phyloP scores from a whole-genome alignment of 2,797 vertebrate species.

The Sebastiscus tertius region DNA sequence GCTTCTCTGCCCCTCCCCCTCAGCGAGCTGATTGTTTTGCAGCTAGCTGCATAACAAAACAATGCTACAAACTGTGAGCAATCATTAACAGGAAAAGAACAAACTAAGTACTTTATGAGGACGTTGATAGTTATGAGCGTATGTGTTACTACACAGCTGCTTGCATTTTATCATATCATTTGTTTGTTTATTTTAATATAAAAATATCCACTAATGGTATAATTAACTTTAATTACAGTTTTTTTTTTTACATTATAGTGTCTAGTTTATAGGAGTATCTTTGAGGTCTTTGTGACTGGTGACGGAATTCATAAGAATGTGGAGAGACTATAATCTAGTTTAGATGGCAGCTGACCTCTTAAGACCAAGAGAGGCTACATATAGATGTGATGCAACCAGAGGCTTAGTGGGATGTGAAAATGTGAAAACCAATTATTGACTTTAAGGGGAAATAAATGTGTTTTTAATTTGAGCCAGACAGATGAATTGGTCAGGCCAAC shows the following conservation, averaged over 20 bases:
- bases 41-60: not conserved
- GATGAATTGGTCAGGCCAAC: not conserved
- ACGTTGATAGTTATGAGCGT: not conserved
- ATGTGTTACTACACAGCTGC: not conserved
- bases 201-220: not conserved
- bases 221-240: not conserved
- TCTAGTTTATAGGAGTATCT: not conserved
- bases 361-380: not conserved
- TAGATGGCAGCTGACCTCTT: not conserved
- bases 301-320: not conserved
- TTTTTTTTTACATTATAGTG: not conserved
- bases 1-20: not conserved
- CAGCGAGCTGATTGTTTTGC: constrained; percentile 14
- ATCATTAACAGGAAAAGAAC: not conserved
- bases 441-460: not conserved
- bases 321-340: not conserved
- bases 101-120: not conserved
- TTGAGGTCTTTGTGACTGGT: not conserved
- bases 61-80: not conserved
- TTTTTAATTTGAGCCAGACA: not conserved
- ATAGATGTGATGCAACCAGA: not conserved
- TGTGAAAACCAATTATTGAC: not conserved
- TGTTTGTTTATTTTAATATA: not conserved
- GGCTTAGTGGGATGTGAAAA: not conserved
- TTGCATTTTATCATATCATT: not conserved